phyloP scores from a whole-genome alignment of 2,113 vertebrate species.

The Chaenogobius annularis region DNA sequence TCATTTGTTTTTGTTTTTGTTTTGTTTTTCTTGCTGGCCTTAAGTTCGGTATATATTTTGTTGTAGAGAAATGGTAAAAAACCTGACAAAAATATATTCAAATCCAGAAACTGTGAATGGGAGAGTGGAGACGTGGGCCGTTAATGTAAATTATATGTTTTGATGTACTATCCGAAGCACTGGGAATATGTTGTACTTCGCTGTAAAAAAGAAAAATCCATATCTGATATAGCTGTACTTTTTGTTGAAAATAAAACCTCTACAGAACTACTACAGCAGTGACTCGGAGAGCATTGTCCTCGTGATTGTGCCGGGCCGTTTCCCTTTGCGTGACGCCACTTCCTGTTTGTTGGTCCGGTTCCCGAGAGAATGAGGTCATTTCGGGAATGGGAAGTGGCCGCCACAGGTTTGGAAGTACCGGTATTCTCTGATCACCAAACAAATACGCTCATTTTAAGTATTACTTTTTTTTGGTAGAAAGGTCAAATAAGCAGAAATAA shows the following conservation, averaged over 20 bases:
- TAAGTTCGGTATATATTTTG: slow-evolving; percentile 68
- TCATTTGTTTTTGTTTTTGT: slow-evolving; percentile 45
- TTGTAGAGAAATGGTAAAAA: slow-evolving; percentile 66
- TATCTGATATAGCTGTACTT: slow-evolving; percentile 80
- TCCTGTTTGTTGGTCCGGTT: slow-evolving; percentile 50
- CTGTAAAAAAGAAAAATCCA: slow-evolving; percentile 75
- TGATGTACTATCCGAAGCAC: slow-evolving; percentile 76
- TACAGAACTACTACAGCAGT: slow-evolving; percentile 49
- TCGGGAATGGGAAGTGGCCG: neutral
- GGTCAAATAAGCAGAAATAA: no score
- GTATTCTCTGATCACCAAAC: neutral
- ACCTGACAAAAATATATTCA: slow-evolving; percentile 71
- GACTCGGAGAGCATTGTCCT: slow-evolving; percentile 49
- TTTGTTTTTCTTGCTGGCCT: slow-evolving; percentile 54
- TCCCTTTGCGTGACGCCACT: slow-evolving; percentile 54
- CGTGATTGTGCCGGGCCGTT: slow-evolving; percentile 43
- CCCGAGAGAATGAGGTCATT: slow-evolving; percentile 13
- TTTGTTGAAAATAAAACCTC: slow-evolving; percentile 77
- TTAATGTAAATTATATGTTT: slow-evolving; percentile 78
- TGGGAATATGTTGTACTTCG: slow-evolving; percentile 78
- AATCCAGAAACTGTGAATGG: slow-evolving; percentile 79
- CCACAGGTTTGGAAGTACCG: neutral
- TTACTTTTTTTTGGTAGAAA: no score
- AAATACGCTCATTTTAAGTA: neutral
- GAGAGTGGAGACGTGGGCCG: slow-evolving; percentile 71